phyloP scores from a whole-genome alignment of 2,797 vertebrate genomes.

The Intellagama lesueurii region DNA sequence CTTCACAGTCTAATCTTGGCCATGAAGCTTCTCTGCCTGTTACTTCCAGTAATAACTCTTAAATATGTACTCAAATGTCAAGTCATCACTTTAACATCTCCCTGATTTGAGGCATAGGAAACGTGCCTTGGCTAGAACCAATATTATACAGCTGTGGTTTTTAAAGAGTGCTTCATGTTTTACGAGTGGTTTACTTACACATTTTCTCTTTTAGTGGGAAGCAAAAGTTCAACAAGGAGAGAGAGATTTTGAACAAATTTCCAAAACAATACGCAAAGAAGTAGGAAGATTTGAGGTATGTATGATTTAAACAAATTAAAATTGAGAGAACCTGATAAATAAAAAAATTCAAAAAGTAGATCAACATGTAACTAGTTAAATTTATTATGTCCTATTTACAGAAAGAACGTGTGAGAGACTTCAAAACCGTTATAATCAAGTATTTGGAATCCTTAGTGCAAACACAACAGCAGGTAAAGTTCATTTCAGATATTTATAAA shows the following conservation, averaged over 20 bases:
- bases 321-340: slow-evolving; percentile 42
- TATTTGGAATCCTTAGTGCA: slow-evolving; percentile 97
- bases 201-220: slow-evolving; percentile 88
- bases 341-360: slow-evolving; percentile 4
- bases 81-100: neutral
- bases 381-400: slow-evolving; percentile 72
- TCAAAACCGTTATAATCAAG: slow-evolving; percentile 94
- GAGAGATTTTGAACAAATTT: slow-evolving; percentile 97
- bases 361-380: neutral
- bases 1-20: neutral
- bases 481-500: slow-evolving; percentile 30
- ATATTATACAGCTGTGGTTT: neutral
- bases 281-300: slow-evolving; percentile 94
- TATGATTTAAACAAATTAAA: slow-evolving; percentile 45
- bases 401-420: slow-evolving; percentile 97
- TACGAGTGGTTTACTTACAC: slow-evolving; percentile 3
- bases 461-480: slow-evolving; percentile 95
- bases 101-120: neutral
- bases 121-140: neutral
- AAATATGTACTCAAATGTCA: neutral
- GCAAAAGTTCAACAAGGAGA: slow-evolving; percentile 96
- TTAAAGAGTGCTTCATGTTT: too few relatives aligned
- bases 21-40: neutral
- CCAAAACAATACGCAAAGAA: slow-evolving; percentile 96
- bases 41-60: neutral